Evolutionary conservation across 1,140 invertebrate species (phyloP), one percentile per base, ranked within the genome.

Genomic region (Bicyclus anynana): DNA sequence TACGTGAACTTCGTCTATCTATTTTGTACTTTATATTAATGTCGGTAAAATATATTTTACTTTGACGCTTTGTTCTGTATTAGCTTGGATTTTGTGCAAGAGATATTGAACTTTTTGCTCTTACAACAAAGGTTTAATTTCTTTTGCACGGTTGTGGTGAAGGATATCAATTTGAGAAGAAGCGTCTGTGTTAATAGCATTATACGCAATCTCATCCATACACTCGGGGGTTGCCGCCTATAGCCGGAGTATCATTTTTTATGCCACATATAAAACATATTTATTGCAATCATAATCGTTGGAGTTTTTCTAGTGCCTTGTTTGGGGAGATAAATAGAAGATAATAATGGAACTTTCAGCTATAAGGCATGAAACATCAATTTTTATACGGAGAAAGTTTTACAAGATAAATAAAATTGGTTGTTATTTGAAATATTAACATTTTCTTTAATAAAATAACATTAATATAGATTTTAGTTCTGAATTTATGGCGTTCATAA

Each of bases 151-250:
- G 17, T 49, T 20, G 26, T 58, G 50, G 60, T 65, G 69, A 72
- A 74, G 75, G 82, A 84, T 87, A 87, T 87, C 84, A 87, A 87
- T 87, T 87, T 88, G 81, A 88, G 83, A 80, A 87, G 85, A 85
- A 88, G 85, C 85, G 85, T 88, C 85, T 88, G 85, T 87, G 84
- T 80, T 88, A 88, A 87, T 88, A 87, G 84, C 82, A 88, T 88
- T 88, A 88, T 83, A 75, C 84, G 82, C 85, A 88, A 88, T 88
- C 85, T 88, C 85, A 81, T 85, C 85, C 79, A 85, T 86, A 88
- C 85, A 88, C 73, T 80, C 83, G 83, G 60, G 80, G 83, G 81
- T 80, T 77, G 78, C 72, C 73, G 74, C 64, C 75, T 77, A 78
- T 73, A 72, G 69, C 54, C 42, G 68, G 68, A 78, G 69, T 84